Evolutionary conservation across 2,113 vertebrate genomes (phyloP), one percentile per base, ranked within the genome.

Genomic region (Nannospalax galili): DNA sequence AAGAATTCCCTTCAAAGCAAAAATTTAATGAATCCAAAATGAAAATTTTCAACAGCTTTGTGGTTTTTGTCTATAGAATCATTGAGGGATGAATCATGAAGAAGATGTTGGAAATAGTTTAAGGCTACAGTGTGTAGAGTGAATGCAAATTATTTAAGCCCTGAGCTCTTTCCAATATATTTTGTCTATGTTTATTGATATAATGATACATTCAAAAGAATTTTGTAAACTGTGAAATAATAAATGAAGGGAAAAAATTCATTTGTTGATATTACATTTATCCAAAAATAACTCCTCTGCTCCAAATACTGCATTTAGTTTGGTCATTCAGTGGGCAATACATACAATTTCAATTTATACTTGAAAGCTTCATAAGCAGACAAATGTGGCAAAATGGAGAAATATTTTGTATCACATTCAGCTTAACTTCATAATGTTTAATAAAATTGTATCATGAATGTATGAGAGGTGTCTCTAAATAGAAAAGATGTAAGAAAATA

Each of bases 271-370:
- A 84, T 6, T 77, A 22, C 3, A 94, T 32, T 30, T 94, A 78
- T 52, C 40, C 85, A 65, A 65, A 92, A 90, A 67, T 75, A 75
- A 81, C 88, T 81, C 12, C 42, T 92, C 24, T 81, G n/a, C 22
- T 93, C 45, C 48, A 88, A 85, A 85, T 64, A 88, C 87, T 80
- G 30, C 40, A 95, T 80, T 92, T 62, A 78, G 0, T 80, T 92
- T 92, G 92, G 67, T 58, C 67, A 94, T 30, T 87, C 72, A 32
- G 40, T 82, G 74, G 37, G 45, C 1, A 5, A 93, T 95, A 81
- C 10, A 95, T 93, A 75, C 96, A 95, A 80, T 84, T 94, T 32
- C 20, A 94, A 89, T 96, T 94, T 96, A 79, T 60, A 89, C 26
- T 82, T 79, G 17, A 88, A 74, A 72, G 15, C 91, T 64, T 89